Base-by-base conservation (phyloP, 2,113 vertebrate genomes). In the Cebidichthys violaceus region DNA sequence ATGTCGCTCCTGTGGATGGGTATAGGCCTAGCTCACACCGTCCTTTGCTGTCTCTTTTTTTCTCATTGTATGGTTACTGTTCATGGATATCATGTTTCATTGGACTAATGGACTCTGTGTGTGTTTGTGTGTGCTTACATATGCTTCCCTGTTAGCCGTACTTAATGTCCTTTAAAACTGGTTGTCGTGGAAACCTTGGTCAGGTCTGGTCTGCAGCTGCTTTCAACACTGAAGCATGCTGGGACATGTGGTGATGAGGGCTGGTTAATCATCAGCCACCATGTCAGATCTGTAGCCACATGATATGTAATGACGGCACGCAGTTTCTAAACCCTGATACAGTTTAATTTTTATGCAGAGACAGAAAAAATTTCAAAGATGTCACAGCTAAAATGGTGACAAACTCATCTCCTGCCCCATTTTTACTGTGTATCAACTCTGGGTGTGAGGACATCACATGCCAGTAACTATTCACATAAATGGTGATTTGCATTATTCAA, bases 171-270 rank as follows among this genome's bases (percentile, higher is more conserved):
- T 76, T 65, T 74, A 22, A 2, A 65, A 35, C 70, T 64, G 73
- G 89, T 91, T 91, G 89, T 86, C 81, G 43, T 89, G 90, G 92
- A 81, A 90, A 92, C 91, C 60, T 74, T 55, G 45, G 62, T 85
- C 64, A 52, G 43, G 65, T 88, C 85, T 90, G 87, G 74, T 86
- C 54, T 68, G 41, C 92, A 88, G 90, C 85, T 93, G 90, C 75
- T 71, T 69, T 82, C n/a, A 73, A 67, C 13, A 79, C 37, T 65
- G 67, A 84, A 70, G 88, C 81, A 82, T 89, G 77, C 84, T 87
- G 82, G 89, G 88, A 89, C 61, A 67, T 80, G 70, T 68, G 79
- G 74, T 43, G 20, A 24, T 27, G 70, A 65, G 54, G 52, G 37
- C 59, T 62, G 20, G 74, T 84, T 86, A 88, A 81, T 86, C 79